Conservation (phyloP, 2,888 invertebrate species). For the Diachrysia chrysitis region DNA sequence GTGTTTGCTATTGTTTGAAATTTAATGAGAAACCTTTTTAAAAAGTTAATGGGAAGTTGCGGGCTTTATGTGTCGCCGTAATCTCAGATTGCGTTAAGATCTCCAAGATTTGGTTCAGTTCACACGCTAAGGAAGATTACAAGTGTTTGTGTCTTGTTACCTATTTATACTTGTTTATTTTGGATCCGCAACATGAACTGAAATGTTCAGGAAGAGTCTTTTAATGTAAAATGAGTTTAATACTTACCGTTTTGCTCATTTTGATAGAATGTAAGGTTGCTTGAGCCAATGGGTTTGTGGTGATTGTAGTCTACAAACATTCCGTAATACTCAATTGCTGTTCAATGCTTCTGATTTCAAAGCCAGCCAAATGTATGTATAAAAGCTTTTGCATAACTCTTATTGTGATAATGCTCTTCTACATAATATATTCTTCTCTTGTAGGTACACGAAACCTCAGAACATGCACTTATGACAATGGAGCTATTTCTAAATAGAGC, state of each 20-base stretch:
- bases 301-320: no score
- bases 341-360: no score
- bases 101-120: slow-evolving; percentile 20
- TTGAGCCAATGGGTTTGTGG: no score
- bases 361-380: no score
- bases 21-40: slow-evolving; percentile 64
- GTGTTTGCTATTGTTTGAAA: slow-evolving; percentile 56
- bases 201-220: slow-evolving; percentile 34
- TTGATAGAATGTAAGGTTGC: not conserved
- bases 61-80: slow-evolving; percentile 44
- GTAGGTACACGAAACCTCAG: no score
- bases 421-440: no score
- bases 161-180: slow-evolving; percentile 30
- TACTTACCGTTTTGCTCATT: not conserved
- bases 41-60: slow-evolving; percentile 62
- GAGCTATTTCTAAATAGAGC: no score
- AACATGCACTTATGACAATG: no score
- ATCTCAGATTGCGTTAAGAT: slow-evolving; percentile 41
- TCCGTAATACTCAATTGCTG: no score
- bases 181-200: slow-evolving; percentile 21
- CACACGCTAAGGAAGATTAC: slow-evolving; percentile 24
- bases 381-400: no score
- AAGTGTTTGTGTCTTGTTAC: slow-evolving; percentile 16
- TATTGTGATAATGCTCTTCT: no score
- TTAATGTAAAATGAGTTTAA: not conserved